phyloP scores from a whole-genome alignment of 2,888 invertebrate genomes.

The Thera britannica region DNA sequence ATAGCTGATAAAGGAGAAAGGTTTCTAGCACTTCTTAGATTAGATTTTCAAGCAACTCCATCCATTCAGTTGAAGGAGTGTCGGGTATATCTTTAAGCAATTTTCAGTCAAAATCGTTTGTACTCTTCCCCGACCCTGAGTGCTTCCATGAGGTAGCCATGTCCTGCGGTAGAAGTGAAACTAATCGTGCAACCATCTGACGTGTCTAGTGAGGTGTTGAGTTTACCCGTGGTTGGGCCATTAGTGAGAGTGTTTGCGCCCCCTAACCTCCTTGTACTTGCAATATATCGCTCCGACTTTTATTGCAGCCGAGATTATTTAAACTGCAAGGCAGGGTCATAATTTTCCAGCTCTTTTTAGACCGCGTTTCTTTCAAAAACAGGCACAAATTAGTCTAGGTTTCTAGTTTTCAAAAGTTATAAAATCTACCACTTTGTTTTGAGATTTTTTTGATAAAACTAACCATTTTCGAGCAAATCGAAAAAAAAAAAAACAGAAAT shows the following conservation, averaged over 20 bases:
- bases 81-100: no score
- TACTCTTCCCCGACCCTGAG: not conserved
- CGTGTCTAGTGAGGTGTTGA: constrained; percentile 36
- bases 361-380: constrained; percentile 13
- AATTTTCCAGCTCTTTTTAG: constrained; percentile 52
- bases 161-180: constrained; percentile 16
- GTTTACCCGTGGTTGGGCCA: constrained; percentile 51
- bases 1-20: no score
- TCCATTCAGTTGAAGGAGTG: no score
- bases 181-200: constrained; percentile 15
- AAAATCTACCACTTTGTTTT: no score
- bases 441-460: no score
- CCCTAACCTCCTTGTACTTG: constrained; percentile 61
- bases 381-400: no score
- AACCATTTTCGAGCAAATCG: no score
- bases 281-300: constrained; percentile 67
- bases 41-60: no score
- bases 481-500: no score
- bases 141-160: not conserved
- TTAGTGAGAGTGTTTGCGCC: constrained; percentile 62
- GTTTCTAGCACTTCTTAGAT: no score
- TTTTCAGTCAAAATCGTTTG: no score
- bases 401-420: no score
- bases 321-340: constrained; percentile 63
- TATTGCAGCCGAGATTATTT: constrained; percentile 73